These are phyloP conservation scores for Tineola bisselliella DNA, from an alignment of 2,888 invertebrate genomes.

Conservation along the genomic window DNA sequence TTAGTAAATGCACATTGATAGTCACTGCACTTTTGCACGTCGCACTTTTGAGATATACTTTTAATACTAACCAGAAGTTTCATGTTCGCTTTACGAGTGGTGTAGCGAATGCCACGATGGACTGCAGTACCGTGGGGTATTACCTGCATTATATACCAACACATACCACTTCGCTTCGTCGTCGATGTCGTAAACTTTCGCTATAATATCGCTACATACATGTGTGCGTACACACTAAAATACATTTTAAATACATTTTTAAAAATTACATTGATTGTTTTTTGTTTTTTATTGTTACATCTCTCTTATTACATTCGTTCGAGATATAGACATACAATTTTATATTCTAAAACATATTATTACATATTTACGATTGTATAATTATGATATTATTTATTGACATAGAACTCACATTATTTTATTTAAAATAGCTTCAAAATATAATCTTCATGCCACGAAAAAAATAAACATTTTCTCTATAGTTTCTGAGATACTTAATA, in stretches of 20 bases:
- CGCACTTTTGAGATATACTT: constrained; percentile 4
- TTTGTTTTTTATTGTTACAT: background rate
- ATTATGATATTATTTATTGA: too few relatives aligned
- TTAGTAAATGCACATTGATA: background rate
- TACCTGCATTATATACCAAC: constrained; percentile 48
- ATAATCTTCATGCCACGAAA: too few relatives aligned
- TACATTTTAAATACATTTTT: background rate
- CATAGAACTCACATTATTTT: too few relatives aligned
- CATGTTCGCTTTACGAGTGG: constrained; percentile 59
- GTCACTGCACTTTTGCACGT: constrained; percentile 23
- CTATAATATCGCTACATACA: constrained; percentile 25
- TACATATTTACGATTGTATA: too few relatives aligned
- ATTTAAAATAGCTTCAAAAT: too few relatives aligned
- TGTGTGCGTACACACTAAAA: constrained; percentile 14
- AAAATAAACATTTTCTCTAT: too few relatives aligned
- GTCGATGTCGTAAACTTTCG: constrained; percentile 59
- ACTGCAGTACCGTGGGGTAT: constrained; percentile 36
- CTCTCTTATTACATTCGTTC: constrained; percentile 15
- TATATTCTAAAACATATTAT: too few relatives aligned
- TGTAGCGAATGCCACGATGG: constrained; percentile 58
- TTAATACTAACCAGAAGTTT: constrained; percentile 56
- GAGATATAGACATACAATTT: constrained; percentile 20
- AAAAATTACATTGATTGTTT: background rate
- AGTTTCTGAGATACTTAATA: too few relatives aligned
- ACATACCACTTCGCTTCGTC: constrained; percentile 37